Conservation (phyloP, 1,140 invertebrate species). For the Drosophila ercepeae region DNA sequence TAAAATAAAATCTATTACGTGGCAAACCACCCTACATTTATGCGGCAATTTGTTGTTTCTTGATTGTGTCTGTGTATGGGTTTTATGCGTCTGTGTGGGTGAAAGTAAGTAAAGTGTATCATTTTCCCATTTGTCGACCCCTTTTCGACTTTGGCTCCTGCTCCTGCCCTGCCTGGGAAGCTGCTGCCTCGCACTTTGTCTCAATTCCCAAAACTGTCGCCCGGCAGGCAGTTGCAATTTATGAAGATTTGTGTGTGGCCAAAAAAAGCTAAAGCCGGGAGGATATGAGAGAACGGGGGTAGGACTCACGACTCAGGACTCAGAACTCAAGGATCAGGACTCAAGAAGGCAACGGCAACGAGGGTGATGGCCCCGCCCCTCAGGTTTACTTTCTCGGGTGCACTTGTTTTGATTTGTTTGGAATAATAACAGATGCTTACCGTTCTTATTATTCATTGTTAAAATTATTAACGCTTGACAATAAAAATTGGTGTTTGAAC, state of each 20-base stretch:
- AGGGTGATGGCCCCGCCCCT: constrained; percentile 42
- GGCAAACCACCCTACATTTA: constrained; percentile 83
- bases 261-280: constrained; percentile 10
- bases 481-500: constrained; percentile 79
- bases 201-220: constrained; percentile 77
- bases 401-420: constrained; percentile 84
- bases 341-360: background rate
- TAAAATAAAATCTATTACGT: constrained; percentile 84
- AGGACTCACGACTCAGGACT: background rate
- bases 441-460: constrained; percentile 83
- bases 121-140: constrained; percentile 83
- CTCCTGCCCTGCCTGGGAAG: too few species aligned
- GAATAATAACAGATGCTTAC: constrained; percentile 84
- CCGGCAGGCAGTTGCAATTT: constrained; percentile 74
- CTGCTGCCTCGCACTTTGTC: constrained; percentile 67
- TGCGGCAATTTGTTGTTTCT: constrained; percentile 83
- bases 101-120: constrained; percentile 78
- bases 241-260: constrained; percentile 83
- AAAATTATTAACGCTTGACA: constrained; percentile 83
- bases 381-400: constrained; percentile 36
- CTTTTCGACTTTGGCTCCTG: constrained; percentile 38
- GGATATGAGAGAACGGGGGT: background rate
- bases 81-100: constrained; percentile 8
- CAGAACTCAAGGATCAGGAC: background rate
- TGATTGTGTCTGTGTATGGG: constrained; percentile 70